Base-by-base conservation (phyloP, 2,113 vertebrate genomes). In the Notarius quadriscutis region DNA sequence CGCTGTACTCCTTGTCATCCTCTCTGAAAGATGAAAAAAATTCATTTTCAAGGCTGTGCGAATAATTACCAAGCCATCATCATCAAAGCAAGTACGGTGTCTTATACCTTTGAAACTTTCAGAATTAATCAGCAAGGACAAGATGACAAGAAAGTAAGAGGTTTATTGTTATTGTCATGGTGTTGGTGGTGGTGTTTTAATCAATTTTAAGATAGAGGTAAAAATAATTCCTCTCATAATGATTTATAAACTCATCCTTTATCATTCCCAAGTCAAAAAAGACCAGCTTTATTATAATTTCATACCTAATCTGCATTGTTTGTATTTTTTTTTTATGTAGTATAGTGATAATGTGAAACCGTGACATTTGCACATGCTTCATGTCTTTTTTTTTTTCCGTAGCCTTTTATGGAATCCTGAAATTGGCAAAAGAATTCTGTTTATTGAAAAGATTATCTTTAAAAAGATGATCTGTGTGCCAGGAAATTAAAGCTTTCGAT, bases 51-150 rank as follows among this genome's bases (percentile, higher is more conserved):
- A 85, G 34, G 85, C 62, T 17, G 8, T n/a, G 72, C 27, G 60
- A 53, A 71, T 89, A 89, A 89, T 89, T 85, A 87, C 86, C 86
- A 34, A 69, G 82, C 6, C 72, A 55, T 67, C 85, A 55, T 67
- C 85, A 84, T 84, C 85, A 81, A 89, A 89, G 34, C 74, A 80
- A 34, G 82, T 57, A 67, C 50, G 51, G 81, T 71, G 58, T 65
- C 51, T 62, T 34, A 15, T 51, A 51, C 65, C 78, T 87, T 89
- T 84, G 27, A 60, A 71, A 63, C 51, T 78, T 25, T 58, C 30
- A n/a, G 84, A 48, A 12, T 57, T 87, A 84, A 69, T 71, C 58
- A 55, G 74, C 62, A 83, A 25, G 60, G 88, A 63, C 77, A 51
- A 20, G 74, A 72, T 22, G 83, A 57, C 84, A 81, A 75, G 75